Evolutionary conservation across 2,888 invertebrate genomes (phyloP), one percentile per base, ranked within the genome.

Genomic region (Noctua janthe): DNA sequence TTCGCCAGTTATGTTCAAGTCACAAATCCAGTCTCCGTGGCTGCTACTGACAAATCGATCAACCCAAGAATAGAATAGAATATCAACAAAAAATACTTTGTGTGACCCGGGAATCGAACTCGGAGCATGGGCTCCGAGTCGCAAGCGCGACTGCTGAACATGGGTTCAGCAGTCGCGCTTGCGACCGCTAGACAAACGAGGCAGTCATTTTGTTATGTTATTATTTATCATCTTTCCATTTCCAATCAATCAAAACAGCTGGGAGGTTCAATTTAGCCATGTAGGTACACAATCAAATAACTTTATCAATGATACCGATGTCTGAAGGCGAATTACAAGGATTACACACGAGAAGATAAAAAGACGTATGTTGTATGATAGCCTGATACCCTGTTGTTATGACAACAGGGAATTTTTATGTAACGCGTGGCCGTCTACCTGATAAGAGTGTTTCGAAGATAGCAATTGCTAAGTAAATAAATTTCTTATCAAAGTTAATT

Each of bases 251-350:
- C 29, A 62, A 62, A 62, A 29, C 7, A 29, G 2, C 29, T 15
- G 7, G 62, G 29, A 62, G 29, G 1, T 29, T 29, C 62, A 62
- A 29, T 29, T 66, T 54, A 11, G 43, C 29, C 39, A 67, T 47
- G 49, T 35, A 62, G 11, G 49, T 20, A 56, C 11, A 70, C 23
- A 59, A 71, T 43, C 29, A 75, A 49, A 43, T 51, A 62, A 5
- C 8, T 17, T 49, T 56, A 82, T 77, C 74, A n/a, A 71, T 17
- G 67, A 17, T 29, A 23, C 15, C 8, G 72, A 75, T 73, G 49
- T 75, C 54, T 87, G 66, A 76, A 69, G 84, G 70, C 87, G 20
- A 70, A 56, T 67, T 66, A 51, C 77, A 87, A 75, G 83, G 87
- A 78, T 78, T 66, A 70, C 51, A 49, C 20, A 39, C 23, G 49